These are phyloP conservation scores for Halichondria panicea DNA, from an alignment of 37 sponge, comb jelly and placozoan species.

Conservation along the genomic window DNA sequence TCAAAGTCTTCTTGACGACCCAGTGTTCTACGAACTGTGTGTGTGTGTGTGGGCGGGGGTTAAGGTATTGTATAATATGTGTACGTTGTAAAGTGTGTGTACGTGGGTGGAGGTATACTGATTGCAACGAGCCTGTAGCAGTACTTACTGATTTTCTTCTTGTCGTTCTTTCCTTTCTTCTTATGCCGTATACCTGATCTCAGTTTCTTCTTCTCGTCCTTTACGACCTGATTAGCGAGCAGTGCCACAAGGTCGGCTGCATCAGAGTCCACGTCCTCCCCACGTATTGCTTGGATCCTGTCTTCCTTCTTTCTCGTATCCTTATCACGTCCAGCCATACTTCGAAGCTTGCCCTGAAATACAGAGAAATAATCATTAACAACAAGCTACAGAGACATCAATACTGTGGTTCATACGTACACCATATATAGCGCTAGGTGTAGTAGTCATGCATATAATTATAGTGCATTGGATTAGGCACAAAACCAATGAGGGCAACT, in stretches of 20 bases:
- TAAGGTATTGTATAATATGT: neutral
- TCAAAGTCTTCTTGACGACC: constrained; percentile 64
- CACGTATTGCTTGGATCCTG: neutral
- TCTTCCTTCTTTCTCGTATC: constrained; percentile 21
- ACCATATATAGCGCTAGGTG: no score
- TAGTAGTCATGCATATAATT: no score
- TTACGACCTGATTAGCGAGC: constrained; percentile 48
- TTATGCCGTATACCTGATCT: constrained; percentile 13
- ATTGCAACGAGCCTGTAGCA: neutral
- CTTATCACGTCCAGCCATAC: constrained; percentile 13
- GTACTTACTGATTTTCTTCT: constrained; percentile 56
- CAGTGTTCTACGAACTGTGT: constrained; percentile 74
- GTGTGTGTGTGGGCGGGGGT: neutral
- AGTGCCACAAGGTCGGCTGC: constrained; percentile 44
- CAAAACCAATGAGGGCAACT: no score
- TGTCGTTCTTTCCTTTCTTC: constrained; percentile 12
- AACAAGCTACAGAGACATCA: no score
- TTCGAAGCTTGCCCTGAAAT: constrained; percentile 6
- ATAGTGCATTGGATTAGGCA: no score
- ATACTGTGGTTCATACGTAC: no score
- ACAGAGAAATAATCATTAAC: neutral
- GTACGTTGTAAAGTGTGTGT: neutral
- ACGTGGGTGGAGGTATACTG: neutral
- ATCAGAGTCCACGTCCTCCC: constrained; percentile 38
- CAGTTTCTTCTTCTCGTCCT: constrained; percentile 53